Percentiles rank a stretch among this genome's conserved stretches.
Conservation (phyloP, 2,888 invertebrate species). For the Idaea aversata region DNA sequence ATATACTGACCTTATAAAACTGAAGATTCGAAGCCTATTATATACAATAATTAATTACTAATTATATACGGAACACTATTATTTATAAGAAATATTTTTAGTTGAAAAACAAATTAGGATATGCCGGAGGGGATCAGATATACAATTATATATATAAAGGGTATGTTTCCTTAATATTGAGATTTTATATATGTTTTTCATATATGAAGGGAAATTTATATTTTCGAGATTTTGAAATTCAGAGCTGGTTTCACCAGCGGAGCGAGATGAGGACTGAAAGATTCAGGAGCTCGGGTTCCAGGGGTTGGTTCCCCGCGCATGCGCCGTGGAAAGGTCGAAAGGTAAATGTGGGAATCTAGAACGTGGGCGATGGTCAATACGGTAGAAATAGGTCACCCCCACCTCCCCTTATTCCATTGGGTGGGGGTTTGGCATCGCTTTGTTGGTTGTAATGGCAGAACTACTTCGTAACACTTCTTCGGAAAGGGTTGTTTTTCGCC, state of each 20-base stretch:
- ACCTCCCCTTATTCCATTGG: constrained; percentile 9
- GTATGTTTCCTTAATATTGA: constrained; percentile 43
- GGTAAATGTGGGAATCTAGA: constrained; percentile 35
- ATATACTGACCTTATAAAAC: constrained; percentile 27
- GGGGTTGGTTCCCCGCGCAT: constrained; percentile 46
- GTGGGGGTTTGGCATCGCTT: constrained; percentile 25
- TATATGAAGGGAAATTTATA: constrained; percentile 50
- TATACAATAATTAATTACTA: constrained; percentile 16
- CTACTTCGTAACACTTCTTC: not conserved
- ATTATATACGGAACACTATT: constrained; percentile 47
- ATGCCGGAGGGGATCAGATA: constrained; percentile 57
- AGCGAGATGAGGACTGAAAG: constrained; percentile 50
- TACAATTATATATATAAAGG: constrained; percentile 42
- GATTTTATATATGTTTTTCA: constrained; percentile 65
- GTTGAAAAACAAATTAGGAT: constrained; percentile 71
- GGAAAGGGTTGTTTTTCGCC: not conserved
- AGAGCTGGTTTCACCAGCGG: constrained; percentile 33
- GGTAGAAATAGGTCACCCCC: constrained; percentile 51
- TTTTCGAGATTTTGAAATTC: constrained; percentile 34
- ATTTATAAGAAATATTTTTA: constrained; percentile 72
- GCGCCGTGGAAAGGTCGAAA: constrained; percentile 62
- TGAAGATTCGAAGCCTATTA: constrained; percentile 26
- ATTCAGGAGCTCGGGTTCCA: constrained; percentile 33
- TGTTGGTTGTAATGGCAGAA: constrained; percentile 7
- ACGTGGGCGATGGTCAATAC: constrained; percentile 46